Evolutionary conservation across 92 coral and sea anemone genomes (phyloP).

Genomic region (Plumapathes pennacea): DNA sequence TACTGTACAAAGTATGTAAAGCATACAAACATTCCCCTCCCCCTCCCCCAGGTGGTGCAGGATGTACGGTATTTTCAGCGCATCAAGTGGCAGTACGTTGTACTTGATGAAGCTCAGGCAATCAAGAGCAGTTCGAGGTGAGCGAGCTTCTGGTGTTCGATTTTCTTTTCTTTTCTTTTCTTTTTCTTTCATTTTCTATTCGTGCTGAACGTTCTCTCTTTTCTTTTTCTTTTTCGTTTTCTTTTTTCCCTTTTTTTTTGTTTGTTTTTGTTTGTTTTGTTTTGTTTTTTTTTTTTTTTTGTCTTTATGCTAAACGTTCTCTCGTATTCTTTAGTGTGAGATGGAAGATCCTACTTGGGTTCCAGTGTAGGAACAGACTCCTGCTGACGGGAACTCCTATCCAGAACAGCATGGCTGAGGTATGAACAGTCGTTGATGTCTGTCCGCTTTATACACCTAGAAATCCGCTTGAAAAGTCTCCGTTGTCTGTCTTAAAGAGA

Average conservation of each 20-base stretch:
- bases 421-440: too few relatives aligned
- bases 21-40: too few relatives aligned
- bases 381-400: conserved; percentile 95
- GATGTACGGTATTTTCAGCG: conserved; percentile 99
- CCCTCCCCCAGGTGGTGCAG: conserved; percentile 90
- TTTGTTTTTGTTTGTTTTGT: background rate
- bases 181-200: background rate
- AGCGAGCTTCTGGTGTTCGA: too few relatives aligned
- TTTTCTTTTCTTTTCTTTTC: background rate
- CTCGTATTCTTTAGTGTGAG: conserved; percentile 60
- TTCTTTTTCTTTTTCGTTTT: background rate
- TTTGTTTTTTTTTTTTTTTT: background rate
- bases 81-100: conserved; percentile 96
- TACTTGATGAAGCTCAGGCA: conserved; percentile 97
- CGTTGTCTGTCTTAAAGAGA: too few relatives aligned
- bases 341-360: conserved; percentile 98
- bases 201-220: background rate
- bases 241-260: background rate
- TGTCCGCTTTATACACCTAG: too few relatives aligned
- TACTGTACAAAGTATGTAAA: too few relatives aligned
- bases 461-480: too few relatives aligned
- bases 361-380: conserved; percentile 88
- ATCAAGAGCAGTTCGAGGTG: conserved; percentile 99
- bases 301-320: background rate
- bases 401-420: conserved; percentile 99